Evolutionary conservation across 2,888 invertebrate genomes (phyloP), one percentile per base, ranked within the genome.

Genomic region (Aproaerema taeniolella): DNA sequence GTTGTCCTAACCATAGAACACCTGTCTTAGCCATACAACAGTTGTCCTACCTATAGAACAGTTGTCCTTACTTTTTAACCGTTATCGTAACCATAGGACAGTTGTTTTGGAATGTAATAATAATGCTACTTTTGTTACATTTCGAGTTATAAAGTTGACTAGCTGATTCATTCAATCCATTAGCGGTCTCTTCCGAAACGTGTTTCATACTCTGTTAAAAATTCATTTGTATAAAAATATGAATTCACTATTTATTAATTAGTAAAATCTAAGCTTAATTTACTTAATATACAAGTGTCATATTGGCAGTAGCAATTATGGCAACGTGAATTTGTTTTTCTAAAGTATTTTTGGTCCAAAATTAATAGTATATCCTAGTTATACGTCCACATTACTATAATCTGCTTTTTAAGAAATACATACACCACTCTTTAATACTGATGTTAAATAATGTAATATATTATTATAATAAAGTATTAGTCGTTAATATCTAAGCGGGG

Each of bases 401-500:
- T 58, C 62, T 71, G 68, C 60, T 55, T 52, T 61, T 35, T 64
- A 67, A 71, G 62, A 75, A 77, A 76, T 77, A 80, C 78, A 80
- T 81, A 81, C 83, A 81, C 73, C 81, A 75, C 72, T 79, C 73
- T 83, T 74, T 85, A 83, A 85, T 85, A 85, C 85, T 85, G 79
- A 75, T 71, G 81, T 79, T 73, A 78, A 59, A 75, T 54, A 71
- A 71, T 67, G 62, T 67, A 67, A 63, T 64, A 69, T 68, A 69
- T 63, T 66, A n/a, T 26, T 56, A 59, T 55, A 61, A 74, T 73
- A 74, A 57, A 59, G 55, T 61, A 73, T 73, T 74, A 76, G 61
- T 67, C 52, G 60, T 69, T 72, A 73, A 69, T 66, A 73, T 66
- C 79, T 83, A 80, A 78, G 76, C 77, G 65, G 77, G 73, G 65